phyloP scores from a whole-genome alignment of 2,113 vertebrate genomes.

The Silurus meridionalis region DNA sequence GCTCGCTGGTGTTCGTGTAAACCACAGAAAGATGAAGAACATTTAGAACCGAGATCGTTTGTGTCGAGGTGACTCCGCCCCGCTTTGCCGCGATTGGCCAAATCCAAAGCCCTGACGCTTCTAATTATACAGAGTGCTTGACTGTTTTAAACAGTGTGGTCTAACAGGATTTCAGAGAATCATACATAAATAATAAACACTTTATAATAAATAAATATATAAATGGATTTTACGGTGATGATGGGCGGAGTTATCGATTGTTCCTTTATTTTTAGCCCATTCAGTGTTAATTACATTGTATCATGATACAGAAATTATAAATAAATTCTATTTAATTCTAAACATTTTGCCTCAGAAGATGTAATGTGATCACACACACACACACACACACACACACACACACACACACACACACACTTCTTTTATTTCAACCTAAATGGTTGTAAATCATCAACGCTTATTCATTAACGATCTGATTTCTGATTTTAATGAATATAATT shows the following conservation, averaged over 20 bases:
- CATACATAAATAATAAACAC: conserved; percentile 4
- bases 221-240: not conserved
- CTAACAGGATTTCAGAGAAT: not conserved
- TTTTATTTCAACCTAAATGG: too few species aligned
- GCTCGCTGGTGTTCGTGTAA: not conserved
- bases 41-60: not conserved
- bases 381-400: too few species aligned
- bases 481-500: too few species aligned
- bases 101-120: not conserved
- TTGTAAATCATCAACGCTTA: too few species aligned
- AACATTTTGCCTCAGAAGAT: not conserved
- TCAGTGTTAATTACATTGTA: not conserved
- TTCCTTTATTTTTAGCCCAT: not conserved
- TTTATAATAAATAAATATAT: not conserved
- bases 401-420: too few species aligned
- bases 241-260: not conserved
- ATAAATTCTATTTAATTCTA: not conserved
- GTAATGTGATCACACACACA: not conserved
- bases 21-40: not conserved
- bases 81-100: not conserved
- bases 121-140: not conserved
- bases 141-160: not conserved
- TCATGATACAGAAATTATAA: not conserved
- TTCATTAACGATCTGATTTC: too few species aligned
- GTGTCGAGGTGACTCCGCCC: not conserved